A percentile compares a stretch with the other conserved stretches of the same genome.
phyloP scores from a whole-genome alignment of 2,113 vertebrate species.

The Tragelaphus strepsiceros region DNA sequence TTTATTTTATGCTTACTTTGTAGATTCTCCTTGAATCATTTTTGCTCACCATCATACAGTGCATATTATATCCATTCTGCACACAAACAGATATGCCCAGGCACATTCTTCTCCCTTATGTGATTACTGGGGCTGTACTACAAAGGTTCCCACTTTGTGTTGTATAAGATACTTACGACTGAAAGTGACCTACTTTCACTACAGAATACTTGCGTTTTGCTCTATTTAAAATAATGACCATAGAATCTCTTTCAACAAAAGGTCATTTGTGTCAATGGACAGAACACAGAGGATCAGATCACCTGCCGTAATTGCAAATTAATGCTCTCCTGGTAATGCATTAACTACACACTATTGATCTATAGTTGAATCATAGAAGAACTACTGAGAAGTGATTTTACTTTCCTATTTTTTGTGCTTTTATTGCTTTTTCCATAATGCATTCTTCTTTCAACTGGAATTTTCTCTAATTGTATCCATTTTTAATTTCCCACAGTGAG shows the following conservation, averaged over 20 bases:
- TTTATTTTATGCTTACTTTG: background rate
- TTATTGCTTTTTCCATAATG: conserved; percentile 79
- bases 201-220: conserved; percentile 15
- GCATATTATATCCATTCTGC: no score
- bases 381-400: conserved; percentile 75
- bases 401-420: conserved; percentile 68
- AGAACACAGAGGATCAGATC: conserved; percentile 78
- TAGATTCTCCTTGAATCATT: background rate
- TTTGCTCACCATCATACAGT: background rate
- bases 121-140: background rate
- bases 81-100: background rate
- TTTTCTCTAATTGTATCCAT: conserved; percentile 80
- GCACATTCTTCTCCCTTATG: no score
- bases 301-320: conserved; percentile 84
- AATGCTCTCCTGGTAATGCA: conserved; percentile 84
- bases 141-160: background rate
- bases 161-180: background rate
- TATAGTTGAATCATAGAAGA: conserved; percentile 78
- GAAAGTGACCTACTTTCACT: conserved; percentile 14
- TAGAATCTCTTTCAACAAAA: conserved; percentile 79
- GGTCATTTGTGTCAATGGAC: conserved; percentile 80
- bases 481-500: conserved; percentile 79
- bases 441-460: conserved; percentile 77
- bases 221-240: conserved; percentile 78
- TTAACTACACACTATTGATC: conserved; percentile 85